Base-by-base conservation (phyloP, 2,113 vertebrate genomes). In the Ageneiosus marmoratus region DNA sequence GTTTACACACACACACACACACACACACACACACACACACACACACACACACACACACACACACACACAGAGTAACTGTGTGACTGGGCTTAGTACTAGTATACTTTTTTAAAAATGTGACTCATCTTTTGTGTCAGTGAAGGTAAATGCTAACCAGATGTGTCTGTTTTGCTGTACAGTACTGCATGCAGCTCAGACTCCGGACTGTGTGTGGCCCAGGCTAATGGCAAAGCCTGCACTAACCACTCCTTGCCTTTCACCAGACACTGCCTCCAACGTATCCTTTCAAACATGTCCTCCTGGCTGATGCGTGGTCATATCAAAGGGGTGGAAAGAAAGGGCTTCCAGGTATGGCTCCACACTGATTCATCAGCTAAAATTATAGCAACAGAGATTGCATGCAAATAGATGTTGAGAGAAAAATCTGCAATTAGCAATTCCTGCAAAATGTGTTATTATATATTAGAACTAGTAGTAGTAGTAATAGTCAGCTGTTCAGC, bases 181-280 rank as follows among this genome's bases (percentile, higher is more conserved):
- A 81, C 92, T 86, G 93, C 89, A 88, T 90, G 88, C 86, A 92
- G 93, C 86, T 87, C 83, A 81, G 93, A 94, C 70, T 89, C 94
- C 79, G 93, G 92, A 86, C 89, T 89, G 0, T 96, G 96, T 88
- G 92, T 91, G 85, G 95, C 95, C 77, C 91, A 89, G 24, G 89
- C 89, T 1, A 95, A 94, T 87, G 95, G 94, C 51, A 92, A 94
- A 84, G 88, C 91, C 76, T 97, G 96, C 89, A 86, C 87, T 72
- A 95, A 94, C 91, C 91, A 86, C 89, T 94, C 95, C 85, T 94
- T 97, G 87, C 96, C 96, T 46, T 96, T 95, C 91, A 95, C 95
- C 86, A 94, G 91, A 87, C 96, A 96, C 86, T 97, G 96, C 91
- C 96, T 97, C 91, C 95, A 96, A 46, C 96, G 96, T 97, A 97